Evolutionary conservation across 1,140 invertebrate species (phyloP).

Genomic region (Lepidotrigona ventralis): DNA sequence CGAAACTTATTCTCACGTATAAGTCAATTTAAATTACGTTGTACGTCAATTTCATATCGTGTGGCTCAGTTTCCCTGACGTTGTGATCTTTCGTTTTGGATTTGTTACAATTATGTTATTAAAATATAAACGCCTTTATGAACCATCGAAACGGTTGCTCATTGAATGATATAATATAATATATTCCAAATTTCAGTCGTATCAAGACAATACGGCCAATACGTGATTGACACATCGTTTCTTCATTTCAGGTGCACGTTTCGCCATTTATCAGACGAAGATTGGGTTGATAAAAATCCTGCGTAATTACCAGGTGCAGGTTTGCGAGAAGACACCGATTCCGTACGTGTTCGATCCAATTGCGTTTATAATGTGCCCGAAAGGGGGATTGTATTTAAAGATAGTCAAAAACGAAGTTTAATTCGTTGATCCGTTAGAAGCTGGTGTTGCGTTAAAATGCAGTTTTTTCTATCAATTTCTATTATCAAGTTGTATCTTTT

Average conservation of each 20-base stretch:
- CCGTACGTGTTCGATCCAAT: slow-evolving; percentile 69
- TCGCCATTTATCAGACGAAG: slow-evolving; percentile 78
- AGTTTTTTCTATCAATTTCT: no score
- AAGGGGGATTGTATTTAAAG: not conserved
- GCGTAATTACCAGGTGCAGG: slow-evolving; percentile 70
- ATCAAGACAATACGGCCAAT: no score
- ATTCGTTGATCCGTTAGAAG: not conserved
- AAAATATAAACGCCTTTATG: no score
- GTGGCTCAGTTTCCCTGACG: not conserved
- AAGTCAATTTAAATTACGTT: no score
- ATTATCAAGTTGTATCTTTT: no score
- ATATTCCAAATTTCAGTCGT: no score
- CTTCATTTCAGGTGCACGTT: slow-evolving; percentile 68
- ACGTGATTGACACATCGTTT: not conserved
- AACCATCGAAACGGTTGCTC: no score
- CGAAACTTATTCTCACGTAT: no score
- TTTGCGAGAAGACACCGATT: slow-evolving; percentile 68
- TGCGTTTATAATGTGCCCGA: not conserved
- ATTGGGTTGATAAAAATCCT: slow-evolving; percentile 77
- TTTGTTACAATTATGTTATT: no score
- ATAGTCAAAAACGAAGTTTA: not conserved
- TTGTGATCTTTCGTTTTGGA: not conserved
- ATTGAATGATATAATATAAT: no score
- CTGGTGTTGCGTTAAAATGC: no score
- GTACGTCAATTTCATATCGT: not conserved